Conservation (phyloP, 2,888 invertebrate genomes). For the Caenorhabditis sp. region DNA sequence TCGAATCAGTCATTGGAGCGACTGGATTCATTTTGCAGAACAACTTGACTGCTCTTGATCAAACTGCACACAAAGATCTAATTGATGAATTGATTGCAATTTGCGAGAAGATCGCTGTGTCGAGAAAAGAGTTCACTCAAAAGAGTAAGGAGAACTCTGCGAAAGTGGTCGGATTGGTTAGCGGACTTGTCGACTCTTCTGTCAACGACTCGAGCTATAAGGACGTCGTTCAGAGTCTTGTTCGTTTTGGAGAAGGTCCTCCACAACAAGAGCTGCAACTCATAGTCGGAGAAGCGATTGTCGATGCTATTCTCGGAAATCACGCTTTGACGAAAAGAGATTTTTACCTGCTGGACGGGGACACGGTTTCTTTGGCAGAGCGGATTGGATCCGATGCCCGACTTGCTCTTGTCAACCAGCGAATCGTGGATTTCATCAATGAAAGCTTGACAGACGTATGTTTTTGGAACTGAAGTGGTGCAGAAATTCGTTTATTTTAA, state of each 20-base stretch:
- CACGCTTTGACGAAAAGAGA: constrained; percentile 54
- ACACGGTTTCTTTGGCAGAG: constrained; percentile 16
- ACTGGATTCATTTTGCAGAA: constrained; percentile 48
- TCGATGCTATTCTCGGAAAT: constrained; percentile 58
- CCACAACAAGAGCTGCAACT: constrained; percentile 76
- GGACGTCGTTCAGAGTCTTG: constrained; percentile 42
- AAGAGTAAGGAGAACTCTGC: constrained; percentile 62
- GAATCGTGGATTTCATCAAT: constrained; percentile 19
- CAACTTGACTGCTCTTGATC: constrained; percentile 9
- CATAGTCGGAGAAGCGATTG: constrained; percentile 69
- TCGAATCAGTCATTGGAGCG: constrained; percentile 62
- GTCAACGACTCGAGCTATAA: constrained; percentile 14
- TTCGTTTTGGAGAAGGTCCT: constrained; percentile 70
- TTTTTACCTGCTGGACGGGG: constrained; percentile 35
- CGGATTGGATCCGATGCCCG: not conserved
- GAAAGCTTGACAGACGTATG: constrained; percentile 31
- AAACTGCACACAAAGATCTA: not conserved
- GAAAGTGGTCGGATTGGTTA: constrained; percentile 52
- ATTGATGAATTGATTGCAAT: constrained; percentile 37
- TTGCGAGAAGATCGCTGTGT: constrained; percentile 69
- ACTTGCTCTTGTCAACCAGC: constrained; percentile 18
- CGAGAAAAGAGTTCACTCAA: constrained; percentile 69
- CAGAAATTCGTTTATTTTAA: not conserved
- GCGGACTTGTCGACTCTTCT: constrained; percentile 8
- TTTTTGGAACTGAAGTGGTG: not conserved